Evolutionary conservation across 2,113 vertebrate species (phyloP), one percentile per base, ranked within the genome.

Genomic region (Carassius auratus): DNA sequence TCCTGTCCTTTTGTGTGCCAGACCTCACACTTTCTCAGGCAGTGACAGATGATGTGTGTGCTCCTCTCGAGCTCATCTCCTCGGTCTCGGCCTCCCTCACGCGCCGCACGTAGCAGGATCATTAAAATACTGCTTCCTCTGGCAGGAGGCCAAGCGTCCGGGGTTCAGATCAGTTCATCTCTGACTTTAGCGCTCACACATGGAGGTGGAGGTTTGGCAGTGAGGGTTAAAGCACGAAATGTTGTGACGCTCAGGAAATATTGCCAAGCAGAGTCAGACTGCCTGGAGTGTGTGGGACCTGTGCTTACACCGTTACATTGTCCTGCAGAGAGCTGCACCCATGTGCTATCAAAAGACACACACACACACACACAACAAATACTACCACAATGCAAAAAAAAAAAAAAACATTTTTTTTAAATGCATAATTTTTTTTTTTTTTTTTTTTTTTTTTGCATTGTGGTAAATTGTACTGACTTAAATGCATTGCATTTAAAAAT

Each of bases 141-240:
- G 89, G 89, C 88, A 74, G 50, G 19, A 15, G 64, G 57, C 87
- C 89, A 90, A 61, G 6, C 26, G 14, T 48, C 71, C 42, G 21
- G 81, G 89, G 86, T 83, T 90, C 86, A 81, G 23, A 76, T 50
- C 73, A 21, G 89, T 90, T 91, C 85, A 91, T 91, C 90, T 88
- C 89, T 26, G 42, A 87, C 88, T 92, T 79, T 84, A 91, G 86
- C 87, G 90, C 93, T 93, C 94, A 94, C 93, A 93, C 90, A 88
- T 93, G 87, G 94, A 62, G 77, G 77, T 61, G 77, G 57, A 81
- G 36, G 59, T 26, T 61, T 61, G 55, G 76, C 30, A 38, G 76
- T 12, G 42, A 66, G 79, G 61, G 42, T 33, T 52, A 33, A 81
- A 68, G 13, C 36, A 45, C 13, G 0, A 80, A 45, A 45, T 45